Base-by-base conservation (phyloP, 2,888 invertebrate genomes). In the Nomada hirtipes region DNA sequence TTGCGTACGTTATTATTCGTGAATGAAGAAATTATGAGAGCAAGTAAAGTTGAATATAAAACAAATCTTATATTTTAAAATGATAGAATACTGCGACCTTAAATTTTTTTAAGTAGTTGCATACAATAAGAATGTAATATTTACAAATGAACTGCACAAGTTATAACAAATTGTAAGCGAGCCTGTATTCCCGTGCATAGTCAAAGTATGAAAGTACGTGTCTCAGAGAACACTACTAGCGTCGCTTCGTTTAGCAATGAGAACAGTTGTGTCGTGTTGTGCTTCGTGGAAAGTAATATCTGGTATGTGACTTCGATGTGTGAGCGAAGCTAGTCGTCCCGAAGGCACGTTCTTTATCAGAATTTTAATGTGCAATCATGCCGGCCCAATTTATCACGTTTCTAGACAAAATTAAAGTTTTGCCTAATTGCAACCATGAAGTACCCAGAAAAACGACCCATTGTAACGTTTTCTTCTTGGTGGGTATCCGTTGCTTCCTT, bases 261-360 rank as follows among this genome's bases (percentile, higher is more conserved):
- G 68, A 75, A 61, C 53, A 50, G 68, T 75, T 69, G 57, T 26
- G 42, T 68, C 68, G 68, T 53, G 44, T 72, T 44, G 44, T 68
- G 72, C 44, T 26, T n/a, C 55, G 55, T 44, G 61, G 68, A 68
- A 68, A 75, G 68, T 75, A 75, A 75, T 75, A 75, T 68, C 75
- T 42, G 68, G 47, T 4, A n/a, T 52, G 75, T 55, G 75, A 60
- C 52, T 61, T 18, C 42, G 60, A 68, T 15, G 68, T 69, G 61
- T 26, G 60, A 68, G 68, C 44, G 26, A 68, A 63, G 53, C 55
- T 44, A 57, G 52, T 7, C 26, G 15, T 2, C 61, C 13, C 52
- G n/a, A 42, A 72, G n/a, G 29, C 64, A 26, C 57, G 68, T 69
- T 57, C 68, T 69, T 69, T 69, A 44, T 26, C n/a, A 7, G 18